Evolutionary conservation across 2,888 invertebrate genomes (phyloP), one percentile per base, ranked within the genome.

Genomic region (Scelioninae gen. 2): DNA sequence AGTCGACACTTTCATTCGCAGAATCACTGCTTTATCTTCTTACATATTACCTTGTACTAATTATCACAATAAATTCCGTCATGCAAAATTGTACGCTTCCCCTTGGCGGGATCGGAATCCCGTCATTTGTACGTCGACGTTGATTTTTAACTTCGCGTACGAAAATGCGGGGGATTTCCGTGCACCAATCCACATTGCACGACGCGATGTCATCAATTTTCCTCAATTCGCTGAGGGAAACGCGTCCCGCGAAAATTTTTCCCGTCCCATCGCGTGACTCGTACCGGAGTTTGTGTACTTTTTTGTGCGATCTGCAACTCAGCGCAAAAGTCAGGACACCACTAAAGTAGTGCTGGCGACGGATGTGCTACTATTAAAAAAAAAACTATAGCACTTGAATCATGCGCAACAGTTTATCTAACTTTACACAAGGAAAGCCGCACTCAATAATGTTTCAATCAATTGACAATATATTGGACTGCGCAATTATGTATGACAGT

Each of bases 331-430:
- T 58, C 63, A 37, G 43, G 9, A 61, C 64, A 48, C 64, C 19
- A 74, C 74, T 74, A 53, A 58, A 74, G 53, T 57, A 46, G 37
- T 25, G 18, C 33, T 25, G 19, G 31, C 50, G 61, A 50, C n/a
- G n/a, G n/a, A n/a, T 57, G 50, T 46, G 22, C 33, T 48, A 19
- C 67, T 67, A 46, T 67, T 60, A 68, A 53, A 55, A 48, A 55
- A 55, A 53, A 45, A 53, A 46, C 46, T 71, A 64, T 71, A 74
- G 37, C 35, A 31, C 37, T 37, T 19, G 65, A 67, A 75, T 75
- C 75, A 71, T 75, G 75, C 75, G 75, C 75, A 72, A 68, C 61
- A 69, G 68, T 61, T 73, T 67, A 37, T 53, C 11, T 45, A 35
- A 13, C 63, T 50, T 57, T 64, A 64, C 70, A 60, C 31, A 13